Evolutionary conservation across 1,140 invertebrate genomes (phyloP).

Genomic region (Armadillidium nasatum): DNA sequence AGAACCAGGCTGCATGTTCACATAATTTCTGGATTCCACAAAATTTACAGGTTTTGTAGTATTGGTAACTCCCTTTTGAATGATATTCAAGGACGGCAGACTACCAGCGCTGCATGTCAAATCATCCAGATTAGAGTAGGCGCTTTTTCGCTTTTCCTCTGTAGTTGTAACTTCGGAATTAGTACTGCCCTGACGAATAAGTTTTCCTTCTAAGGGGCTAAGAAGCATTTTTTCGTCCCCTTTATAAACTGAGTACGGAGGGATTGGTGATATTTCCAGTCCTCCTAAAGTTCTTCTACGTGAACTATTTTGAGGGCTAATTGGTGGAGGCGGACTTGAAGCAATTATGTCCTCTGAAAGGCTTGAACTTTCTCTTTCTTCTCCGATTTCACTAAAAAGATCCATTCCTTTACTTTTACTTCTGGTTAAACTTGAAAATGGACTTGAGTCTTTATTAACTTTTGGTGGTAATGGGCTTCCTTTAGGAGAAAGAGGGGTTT

Average conservation of each 20-base stretch:
- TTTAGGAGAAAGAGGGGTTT: slow-evolving; percentile 42
- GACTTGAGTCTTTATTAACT: slow-evolving; percentile 40
- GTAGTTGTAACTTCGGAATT: not conserved
- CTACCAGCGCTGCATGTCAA: not conserved
- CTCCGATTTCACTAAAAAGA: not conserved
- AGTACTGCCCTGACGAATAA: not conserved
- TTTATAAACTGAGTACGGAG: not conserved
- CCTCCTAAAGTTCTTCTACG: not conserved
- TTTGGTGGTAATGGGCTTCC: slow-evolving; percentile 42
- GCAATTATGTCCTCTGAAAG: not conserved
- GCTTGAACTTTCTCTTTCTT: not conserved
- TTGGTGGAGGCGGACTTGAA: not conserved
- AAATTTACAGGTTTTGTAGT: not conserved
- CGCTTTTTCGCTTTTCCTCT: not conserved
- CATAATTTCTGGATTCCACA: slow-evolving; percentile 1
- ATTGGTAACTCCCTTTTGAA: not conserved
- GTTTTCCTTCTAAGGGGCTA: not conserved
- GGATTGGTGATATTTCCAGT: not conserved
- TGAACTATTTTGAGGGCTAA: not conserved
- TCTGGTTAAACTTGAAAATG: slow-evolving; percentile 42
- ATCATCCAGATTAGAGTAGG: not conserved
- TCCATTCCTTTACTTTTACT: slow-evolving; percentile 31
- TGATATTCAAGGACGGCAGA: not conserved
- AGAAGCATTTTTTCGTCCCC: not conserved
- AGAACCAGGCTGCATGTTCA: not conserved